Conservation (phyloP, 2,113 vertebrate genomes). For the Hemichromis elongatus region DNA sequence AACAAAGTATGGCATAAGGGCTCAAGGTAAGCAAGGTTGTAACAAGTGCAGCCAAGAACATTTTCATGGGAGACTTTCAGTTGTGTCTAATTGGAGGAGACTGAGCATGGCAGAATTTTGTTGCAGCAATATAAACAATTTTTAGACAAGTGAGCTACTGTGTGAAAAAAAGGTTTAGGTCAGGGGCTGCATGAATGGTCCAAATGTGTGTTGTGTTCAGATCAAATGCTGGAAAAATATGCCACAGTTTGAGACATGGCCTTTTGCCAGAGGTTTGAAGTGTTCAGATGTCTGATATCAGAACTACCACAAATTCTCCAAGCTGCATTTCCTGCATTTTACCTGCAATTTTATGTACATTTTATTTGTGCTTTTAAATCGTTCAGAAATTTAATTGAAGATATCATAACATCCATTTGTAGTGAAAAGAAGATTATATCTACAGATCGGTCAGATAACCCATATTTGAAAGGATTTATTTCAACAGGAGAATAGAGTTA, state of each 20-base stretch:
- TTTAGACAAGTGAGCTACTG: background rate
- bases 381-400: background rate
- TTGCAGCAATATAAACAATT: background rate
- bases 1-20: constrained; percentile 5
- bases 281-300: background rate
- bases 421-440: background rate
- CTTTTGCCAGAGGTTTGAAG: background rate
- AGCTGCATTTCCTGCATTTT: background rate
- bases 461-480: background rate
- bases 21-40: background rate
- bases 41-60: background rate
- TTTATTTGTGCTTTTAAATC: background rate
- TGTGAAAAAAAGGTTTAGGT: background rate
- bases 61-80: constrained; percentile 8
- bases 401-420: background rate
- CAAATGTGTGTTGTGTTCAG: background rate
- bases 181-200: background rate
- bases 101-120: background rate
- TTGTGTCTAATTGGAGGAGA: background rate
- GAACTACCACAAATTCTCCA: background rate
- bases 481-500: background rate
- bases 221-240: background rate
- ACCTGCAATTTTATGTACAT: background rate
- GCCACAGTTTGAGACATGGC: background rate
- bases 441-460: background rate